These are phyloP conservation scores for Akabosia matsudoensis DNA, from an alignment of 1,140 invertebrate genomes.

Conservation along the genomic window DNA sequence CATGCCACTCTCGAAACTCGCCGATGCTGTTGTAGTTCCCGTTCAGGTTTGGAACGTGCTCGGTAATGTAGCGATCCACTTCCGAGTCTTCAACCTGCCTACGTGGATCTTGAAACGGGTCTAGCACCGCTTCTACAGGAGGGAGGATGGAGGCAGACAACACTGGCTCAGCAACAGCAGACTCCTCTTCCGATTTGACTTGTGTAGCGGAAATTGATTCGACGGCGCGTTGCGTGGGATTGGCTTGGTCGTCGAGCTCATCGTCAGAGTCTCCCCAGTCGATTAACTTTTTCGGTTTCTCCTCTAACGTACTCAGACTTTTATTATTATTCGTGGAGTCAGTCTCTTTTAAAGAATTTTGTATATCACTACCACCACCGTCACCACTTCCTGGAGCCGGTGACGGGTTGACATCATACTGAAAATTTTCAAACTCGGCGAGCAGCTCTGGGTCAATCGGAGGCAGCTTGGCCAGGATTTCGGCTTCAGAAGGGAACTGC, in stretches of 20 bases:
- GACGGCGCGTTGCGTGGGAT: neutral
- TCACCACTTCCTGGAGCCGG: neutral
- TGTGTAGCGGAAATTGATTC: neutral
- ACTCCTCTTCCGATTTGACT: neutral
- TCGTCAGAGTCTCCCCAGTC: constrained; percentile 42
- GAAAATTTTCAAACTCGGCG: constrained; percentile 32
- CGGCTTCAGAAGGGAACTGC: constrained; percentile 27
- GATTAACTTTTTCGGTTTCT: constrained; percentile 17
- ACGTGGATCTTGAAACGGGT: neutral
- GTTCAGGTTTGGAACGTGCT: constrained; percentile 60
- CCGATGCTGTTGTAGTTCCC: constrained; percentile 59
- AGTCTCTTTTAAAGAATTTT: constrained; percentile 13
- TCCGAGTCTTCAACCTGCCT: constrained; percentile 50
- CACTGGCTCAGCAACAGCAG: neutral
- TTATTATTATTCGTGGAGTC: constrained; percentile 3
- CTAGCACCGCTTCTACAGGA: neutral
- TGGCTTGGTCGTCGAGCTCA: constrained; percentile 16
- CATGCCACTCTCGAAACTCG: constrained; percentile 77
- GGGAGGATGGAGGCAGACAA: neutral
- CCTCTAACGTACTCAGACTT: constrained; percentile 16
- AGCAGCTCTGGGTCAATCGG: constrained; percentile 35
- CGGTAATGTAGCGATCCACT: constrained; percentile 53
- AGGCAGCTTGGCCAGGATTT: constrained; percentile 34
- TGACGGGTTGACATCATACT: constrained; percentile 17
- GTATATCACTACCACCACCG: neutral